Percentiles rank a stretch among this genome's conserved stretches.
These are phyloP conservation scores for Vultur gryphus DNA, from an alignment of 2,797 vertebrate species.

Conservation along the genomic window DNA sequence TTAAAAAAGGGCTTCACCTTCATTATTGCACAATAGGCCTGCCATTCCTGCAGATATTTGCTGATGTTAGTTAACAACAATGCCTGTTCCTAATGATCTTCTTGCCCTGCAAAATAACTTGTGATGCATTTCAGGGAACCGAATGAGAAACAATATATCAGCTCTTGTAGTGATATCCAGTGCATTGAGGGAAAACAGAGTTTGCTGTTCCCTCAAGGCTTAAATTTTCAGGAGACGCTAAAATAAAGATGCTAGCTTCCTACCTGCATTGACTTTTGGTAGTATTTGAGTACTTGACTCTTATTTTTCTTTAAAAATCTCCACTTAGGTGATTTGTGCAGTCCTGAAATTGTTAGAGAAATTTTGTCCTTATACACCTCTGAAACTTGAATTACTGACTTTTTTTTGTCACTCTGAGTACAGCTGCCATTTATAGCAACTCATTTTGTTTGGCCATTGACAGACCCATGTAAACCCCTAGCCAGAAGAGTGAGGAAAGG, in stretches of 20 bases:
- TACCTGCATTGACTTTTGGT: not conserved
- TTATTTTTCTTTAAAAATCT: not conserved
- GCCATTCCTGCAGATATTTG: not conserved
- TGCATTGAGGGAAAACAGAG: not conserved
- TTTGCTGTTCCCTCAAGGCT: not conserved
- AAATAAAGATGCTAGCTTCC: not conserved
- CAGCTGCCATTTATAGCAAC: not conserved
- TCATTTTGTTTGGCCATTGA: not conserved
- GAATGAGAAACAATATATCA: not conserved
- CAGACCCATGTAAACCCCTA: not conserved
- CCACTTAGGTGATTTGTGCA: not conserved
- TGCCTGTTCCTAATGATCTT: not conserved
- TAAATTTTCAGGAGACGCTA: not conserved
- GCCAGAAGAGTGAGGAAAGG: not conserved
- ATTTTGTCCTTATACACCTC: not conserved
- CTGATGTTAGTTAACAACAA: not conserved
- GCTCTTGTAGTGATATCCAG: not conserved
- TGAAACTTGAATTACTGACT: not conserved
- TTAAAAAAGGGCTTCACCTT: conserved; percentile 12
- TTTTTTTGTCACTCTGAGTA: not conserved
- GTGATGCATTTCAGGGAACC: not conserved
- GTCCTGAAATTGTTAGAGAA: not conserved
- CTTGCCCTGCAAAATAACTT: not conserved
- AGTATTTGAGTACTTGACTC: not conserved
- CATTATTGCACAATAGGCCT: not conserved